Percentiles rank a stretch among this genome's conserved stretches.
Evolutionary conservation across 2,888 invertebrate genomes (phyloP).

Genomic region (Drosophila nigricruria): DNA sequence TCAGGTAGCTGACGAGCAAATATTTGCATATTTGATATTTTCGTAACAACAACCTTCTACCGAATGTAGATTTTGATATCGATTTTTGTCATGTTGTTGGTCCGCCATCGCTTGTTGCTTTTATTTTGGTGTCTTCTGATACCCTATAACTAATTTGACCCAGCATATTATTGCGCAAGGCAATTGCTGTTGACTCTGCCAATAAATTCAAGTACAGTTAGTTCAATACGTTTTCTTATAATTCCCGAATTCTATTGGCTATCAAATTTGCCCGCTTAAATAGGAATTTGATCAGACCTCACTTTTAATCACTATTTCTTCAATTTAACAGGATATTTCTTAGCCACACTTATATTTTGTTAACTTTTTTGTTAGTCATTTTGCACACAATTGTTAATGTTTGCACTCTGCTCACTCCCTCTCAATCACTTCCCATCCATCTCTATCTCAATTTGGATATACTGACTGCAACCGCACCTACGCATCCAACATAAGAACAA

Average conservation of each 20-base stretch:
- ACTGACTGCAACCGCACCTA: slow-evolving; percentile 41
- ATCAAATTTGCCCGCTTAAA: too few relatives aligned
- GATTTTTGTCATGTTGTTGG: slow-evolving; percentile 61
- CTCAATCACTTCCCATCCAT: not conserved
- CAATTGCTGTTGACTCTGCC: not conserved
- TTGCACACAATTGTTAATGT: slow-evolving; percentile 71
- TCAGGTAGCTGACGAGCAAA: slow-evolving; percentile 75
- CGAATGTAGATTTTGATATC: slow-evolving; percentile 74
- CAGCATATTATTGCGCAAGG: slow-evolving; percentile 2
- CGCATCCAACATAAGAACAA: slow-evolving; percentile 22
- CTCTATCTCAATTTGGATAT: not conserved
- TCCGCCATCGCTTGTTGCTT: slow-evolving; percentile 26
- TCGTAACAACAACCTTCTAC: slow-evolving; percentile 72
- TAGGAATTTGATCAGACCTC: too few relatives aligned
- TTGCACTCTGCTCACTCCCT: slow-evolving; percentile 49
- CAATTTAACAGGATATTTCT: slow-evolving; percentile 8
- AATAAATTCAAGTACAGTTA: not conserved
- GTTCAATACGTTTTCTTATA: not conserved
- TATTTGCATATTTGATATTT: slow-evolving; percentile 80
- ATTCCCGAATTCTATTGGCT: not conserved
- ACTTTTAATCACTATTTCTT: not conserved
- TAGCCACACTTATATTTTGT: not conserved
- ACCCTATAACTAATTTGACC: slow-evolving; percentile 21
- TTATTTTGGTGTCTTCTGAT: slow-evolving; percentile 20
- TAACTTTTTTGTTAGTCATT: slow-evolving; percentile 28